These are phyloP conservation scores for Syritta pipiens DNA, from an alignment of 2,888 invertebrate genomes.

Conservation along the genomic window DNA sequence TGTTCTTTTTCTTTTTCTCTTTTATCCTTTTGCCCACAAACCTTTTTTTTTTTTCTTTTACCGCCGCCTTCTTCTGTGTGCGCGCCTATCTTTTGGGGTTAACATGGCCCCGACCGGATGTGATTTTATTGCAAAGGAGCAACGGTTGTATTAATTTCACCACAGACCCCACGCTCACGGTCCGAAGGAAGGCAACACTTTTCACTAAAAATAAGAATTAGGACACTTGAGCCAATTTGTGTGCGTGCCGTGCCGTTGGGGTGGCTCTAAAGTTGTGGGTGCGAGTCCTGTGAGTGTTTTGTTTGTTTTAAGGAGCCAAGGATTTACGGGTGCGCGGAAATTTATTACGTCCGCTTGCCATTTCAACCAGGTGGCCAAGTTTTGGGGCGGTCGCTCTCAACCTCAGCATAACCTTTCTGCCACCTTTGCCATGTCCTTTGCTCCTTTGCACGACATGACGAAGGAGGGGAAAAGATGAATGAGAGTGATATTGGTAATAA, in stretches of 20 bases:
- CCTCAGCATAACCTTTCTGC: background rate
- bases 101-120: constrained; percentile 30
- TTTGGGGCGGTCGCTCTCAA: background rate
- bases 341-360: constrained; percentile 34
- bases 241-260: constrained; percentile 20
- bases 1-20: background rate
- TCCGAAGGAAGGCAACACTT: constrained; percentile 27
- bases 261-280: background rate
- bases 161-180: constrained; percentile 4
- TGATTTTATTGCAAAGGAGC: constrained; percentile 48
- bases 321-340: constrained; percentile 35
- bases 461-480: background rate
- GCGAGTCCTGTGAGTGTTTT: constrained; percentile 3
- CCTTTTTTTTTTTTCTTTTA: background rate
- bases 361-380: constrained; percentile 10
- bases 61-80: background rate
- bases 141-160: constrained; percentile 55
- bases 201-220: constrained; percentile 39
- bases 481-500: constrained; percentile 56
- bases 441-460: background rate
- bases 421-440: no score
- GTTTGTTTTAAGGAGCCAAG: background rate
- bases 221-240: constrained; percentile 22
- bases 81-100: constrained; percentile 20
- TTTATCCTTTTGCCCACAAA: constrained; percentile 25